Evolutionary conservation across 2,797 vertebrate species (phyloP).

Genomic region (Diplodus sargus): DNA sequence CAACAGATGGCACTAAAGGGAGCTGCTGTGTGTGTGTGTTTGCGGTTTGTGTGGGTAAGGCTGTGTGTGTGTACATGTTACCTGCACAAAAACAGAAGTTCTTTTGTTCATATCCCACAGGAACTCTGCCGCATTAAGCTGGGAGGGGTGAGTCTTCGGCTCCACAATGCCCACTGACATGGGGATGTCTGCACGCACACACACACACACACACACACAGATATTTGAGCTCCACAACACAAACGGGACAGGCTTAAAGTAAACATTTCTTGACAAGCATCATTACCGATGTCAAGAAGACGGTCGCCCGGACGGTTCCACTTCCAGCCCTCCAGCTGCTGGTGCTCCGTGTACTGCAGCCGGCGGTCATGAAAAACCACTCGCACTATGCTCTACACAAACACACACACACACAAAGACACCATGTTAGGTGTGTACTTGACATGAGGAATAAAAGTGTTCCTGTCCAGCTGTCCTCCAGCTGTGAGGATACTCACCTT

Average conservation of each 20-base stretch:
- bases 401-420: constrained; percentile 43
- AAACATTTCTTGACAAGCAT: constrained; percentile 30
- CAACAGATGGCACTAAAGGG: constrained; percentile 30
- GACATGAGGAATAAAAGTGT: not conserved
- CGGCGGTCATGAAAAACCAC: constrained; percentile 89
- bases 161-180: constrained; percentile 98
- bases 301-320: constrained; percentile 90
- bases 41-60: not conserved
- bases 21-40: constrained; percentile 1
- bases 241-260: constrained; percentile 8
- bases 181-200: constrained; percentile 89
- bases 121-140: constrained; percentile 97
- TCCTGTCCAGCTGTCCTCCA: not conserved
- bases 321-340: constrained; percentile 90
- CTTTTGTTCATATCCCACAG: constrained; percentile 97
- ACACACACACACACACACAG: constrained; percentile 38
- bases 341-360: constrained; percentile 90
- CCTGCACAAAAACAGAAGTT: constrained; percentile 97
- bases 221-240: constrained; percentile 31
- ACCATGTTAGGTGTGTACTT: constrained; percentile 13
- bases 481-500: constrained; percentile 86
- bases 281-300: constrained; percentile 89
- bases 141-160: constrained; percentile 93
- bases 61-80: constrained; percentile 58
- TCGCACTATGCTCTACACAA: constrained; percentile 82